A percentile compares a stretch with the other conserved stretches of the same genome.
Conservation (phyloP, 2,113 vertebrate species). For the Dicrurus megarhynchus region DNA sequence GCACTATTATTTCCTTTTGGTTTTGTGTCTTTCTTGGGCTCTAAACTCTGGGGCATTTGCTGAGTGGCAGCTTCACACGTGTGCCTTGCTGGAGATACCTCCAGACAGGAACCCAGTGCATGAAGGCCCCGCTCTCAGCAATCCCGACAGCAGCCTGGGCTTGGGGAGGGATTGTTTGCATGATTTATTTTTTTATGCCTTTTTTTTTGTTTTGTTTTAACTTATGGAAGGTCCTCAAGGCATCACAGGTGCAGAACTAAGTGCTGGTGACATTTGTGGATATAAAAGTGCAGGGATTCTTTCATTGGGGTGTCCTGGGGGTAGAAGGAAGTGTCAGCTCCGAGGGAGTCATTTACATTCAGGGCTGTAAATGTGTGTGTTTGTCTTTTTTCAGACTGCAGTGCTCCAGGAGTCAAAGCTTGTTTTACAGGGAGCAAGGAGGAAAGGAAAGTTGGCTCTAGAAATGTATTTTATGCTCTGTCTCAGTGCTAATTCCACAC, state of each 20-base stretch:
- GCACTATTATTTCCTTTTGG: background rate
- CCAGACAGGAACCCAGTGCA: constrained; percentile 10
- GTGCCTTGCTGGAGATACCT: constrained; percentile 15
- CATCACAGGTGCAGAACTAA: constrained; percentile 54
- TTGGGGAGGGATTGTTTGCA: background rate
- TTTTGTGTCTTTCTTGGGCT: background rate
- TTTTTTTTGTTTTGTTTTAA: background rate
- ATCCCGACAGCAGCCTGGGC: constrained; percentile 31
- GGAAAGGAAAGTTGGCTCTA: background rate
- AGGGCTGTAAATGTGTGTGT: background rate
- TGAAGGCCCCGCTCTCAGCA: constrained; percentile 2
- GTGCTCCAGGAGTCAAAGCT: constrained; percentile 11
- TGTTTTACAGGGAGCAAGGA: background rate
- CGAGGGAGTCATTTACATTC: constrained; percentile 12
- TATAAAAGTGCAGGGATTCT: constrained; percentile 39
- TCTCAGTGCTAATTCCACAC: background rate
- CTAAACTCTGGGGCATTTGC: constrained; percentile 35
- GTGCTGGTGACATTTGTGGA: constrained; percentile 50
- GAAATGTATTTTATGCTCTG: background rate
- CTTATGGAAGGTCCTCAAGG: constrained; percentile 32
- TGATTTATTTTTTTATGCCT: background rate
- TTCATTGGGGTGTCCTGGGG: constrained; percentile 9
- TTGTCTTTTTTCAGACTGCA: background rate
- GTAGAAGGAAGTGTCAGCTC: constrained; percentile 1
- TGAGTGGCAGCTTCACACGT: constrained; percentile 34